Base-by-base conservation (phyloP, 2,797 vertebrate genomes). In the Luscinia megarhynchos region DNA sequence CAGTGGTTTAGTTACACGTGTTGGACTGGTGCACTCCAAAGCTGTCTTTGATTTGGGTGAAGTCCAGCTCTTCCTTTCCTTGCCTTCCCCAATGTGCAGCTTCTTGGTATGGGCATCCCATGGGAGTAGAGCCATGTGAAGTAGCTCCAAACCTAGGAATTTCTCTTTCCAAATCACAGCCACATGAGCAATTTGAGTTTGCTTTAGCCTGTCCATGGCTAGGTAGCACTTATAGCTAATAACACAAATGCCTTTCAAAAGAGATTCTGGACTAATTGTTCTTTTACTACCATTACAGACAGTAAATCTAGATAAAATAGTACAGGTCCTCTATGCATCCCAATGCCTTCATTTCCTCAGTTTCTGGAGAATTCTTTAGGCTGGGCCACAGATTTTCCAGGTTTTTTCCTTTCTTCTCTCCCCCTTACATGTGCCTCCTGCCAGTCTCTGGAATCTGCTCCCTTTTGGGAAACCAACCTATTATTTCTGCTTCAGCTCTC, bases 41-140 rank as follows among this genome's bases (percentile, higher is more conserved):
- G 26, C 23, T 61, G 20, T 57, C 38, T 68, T 64, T 54, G 41
- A 29, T 54, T 19, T 54, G 10, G 1, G 16, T 77, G 27, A 77
- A 55, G 36, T 77, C 38, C 61, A 92, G 15, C 10, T 30, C 26
- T 15, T 5, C 57, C 66, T 57, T 84, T 61, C 27, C 29, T 81
- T 75, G 20, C 29, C 40, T 77, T 75, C 36, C 38, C 19, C 83
- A 57, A 0, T 4, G 15, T 57, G 32, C 32, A 64, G 6, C 18
- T 74, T 41, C 69, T 70, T 61, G 11, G 16, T 59, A 51, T 0
- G 0, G 17, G 20, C 9, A 79, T 4, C 6, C 24, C 15, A 2
- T 29, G 45, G 26, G 22, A 68, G 22, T 3, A 50, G 11, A 61
- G 6, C 40, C 34, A 48, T 48, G 12, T 9, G 17, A 90, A 87